These are phyloP conservation scores for Eufriesea mexicana DNA, from an alignment of 1,140 invertebrate species.

Conservation along the genomic window DNA sequence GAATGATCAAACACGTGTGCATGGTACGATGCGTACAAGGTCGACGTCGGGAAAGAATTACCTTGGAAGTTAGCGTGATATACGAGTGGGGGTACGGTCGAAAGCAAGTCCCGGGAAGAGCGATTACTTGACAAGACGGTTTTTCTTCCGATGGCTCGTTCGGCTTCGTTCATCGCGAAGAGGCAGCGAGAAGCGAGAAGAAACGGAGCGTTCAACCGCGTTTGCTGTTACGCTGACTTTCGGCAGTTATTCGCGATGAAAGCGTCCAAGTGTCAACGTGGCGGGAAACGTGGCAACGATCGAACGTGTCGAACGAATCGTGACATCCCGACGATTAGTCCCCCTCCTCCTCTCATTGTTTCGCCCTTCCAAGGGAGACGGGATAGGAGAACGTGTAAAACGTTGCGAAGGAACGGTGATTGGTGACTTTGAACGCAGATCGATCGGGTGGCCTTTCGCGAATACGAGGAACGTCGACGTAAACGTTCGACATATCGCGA, in stretches of 20 bases:
- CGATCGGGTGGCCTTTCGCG: neutral
- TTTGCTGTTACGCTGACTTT: neutral
- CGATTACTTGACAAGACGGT: neutral
- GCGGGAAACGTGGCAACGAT: neutral
- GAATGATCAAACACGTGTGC: neutral
- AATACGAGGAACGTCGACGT: neutral
- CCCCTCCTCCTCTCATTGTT: neutral
- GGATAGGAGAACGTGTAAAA: neutral
- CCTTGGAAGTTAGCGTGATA: neutral
- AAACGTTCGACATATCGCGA: neutral
- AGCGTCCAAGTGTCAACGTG: neutral
- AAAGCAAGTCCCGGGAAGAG: neutral
- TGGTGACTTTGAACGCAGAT: no score
- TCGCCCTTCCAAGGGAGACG: neutral
- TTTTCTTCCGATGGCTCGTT: slow-evolving; percentile 33
- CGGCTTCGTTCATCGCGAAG: slow-evolving; percentile 28
- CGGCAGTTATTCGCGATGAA: neutral
- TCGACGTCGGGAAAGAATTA: neutral
- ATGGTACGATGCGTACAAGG: neutral
- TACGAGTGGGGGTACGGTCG: neutral
- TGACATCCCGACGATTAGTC: neutral
- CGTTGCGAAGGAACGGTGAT: neutral
- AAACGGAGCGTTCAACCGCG: slow-evolving; percentile 16
- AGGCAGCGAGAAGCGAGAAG: slow-evolving; percentile 41
- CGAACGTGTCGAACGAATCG: neutral